Conservation (phyloP, 2,797 vertebrate genomes). For the Hydrophis major region DNA sequence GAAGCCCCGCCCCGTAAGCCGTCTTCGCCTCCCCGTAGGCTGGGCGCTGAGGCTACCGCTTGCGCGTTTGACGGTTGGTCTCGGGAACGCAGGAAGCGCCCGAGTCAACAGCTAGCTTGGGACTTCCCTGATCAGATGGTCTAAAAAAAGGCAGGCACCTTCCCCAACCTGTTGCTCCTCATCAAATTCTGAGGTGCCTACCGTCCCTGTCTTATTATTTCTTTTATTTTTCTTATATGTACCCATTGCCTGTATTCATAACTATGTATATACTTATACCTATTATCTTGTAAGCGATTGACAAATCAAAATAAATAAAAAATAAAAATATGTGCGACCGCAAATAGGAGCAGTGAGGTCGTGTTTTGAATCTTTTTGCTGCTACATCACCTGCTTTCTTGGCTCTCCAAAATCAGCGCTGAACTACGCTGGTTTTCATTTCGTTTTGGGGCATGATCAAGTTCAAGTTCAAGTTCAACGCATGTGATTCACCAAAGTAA, state of each 20-base stretch:
- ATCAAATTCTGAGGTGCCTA: not conserved
- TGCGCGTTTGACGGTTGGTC: not conserved
- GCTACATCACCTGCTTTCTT: not conserved
- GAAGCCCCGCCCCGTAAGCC: slow-evolving; percentile 27
- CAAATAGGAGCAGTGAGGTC: not conserved
- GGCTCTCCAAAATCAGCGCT: not conserved
- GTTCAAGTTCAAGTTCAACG: not conserved
- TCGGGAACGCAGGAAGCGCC: not conserved
- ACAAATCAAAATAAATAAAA: no score
- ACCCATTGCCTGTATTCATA: no score
- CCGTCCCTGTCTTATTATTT: no score
- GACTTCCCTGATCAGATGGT: not conserved
- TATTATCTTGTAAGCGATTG: no score
- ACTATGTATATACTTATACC: no score
- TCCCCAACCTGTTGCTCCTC: not conserved
- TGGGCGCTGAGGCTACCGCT: not conserved
- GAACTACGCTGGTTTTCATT: not conserved
- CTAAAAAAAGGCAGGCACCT: not conserved
- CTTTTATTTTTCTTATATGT: no score
- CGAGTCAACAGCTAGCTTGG: not conserved
- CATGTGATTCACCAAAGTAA: not conserved
- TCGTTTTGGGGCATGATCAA: not conserved
- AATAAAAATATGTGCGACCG: not conserved
- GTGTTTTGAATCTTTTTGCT: not conserved
- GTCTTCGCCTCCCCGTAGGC: not conserved